Evolutionary conservation across 2,888 invertebrate species (phyloP), one percentile per base, ranked within the genome.

Genomic region (Andricus curvator): DNA sequence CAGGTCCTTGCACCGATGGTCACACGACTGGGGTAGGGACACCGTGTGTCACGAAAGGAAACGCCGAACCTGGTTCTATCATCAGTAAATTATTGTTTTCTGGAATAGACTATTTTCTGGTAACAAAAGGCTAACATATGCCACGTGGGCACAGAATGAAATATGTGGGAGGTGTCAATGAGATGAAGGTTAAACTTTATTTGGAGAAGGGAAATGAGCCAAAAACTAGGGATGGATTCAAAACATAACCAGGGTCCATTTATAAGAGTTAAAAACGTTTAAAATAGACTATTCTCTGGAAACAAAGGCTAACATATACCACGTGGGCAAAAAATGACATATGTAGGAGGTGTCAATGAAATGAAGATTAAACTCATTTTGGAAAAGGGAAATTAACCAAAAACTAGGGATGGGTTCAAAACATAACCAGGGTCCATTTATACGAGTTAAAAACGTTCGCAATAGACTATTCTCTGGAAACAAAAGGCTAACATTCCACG

Each of bases 51-150:
- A 82, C 82, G 80, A 82, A 67, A 33, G n/a, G 33, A 56, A 51
- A 51, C 29, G 56, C 56, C 56, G 56, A 74, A 74, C 51, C 79
- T 62, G 70, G 81, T 74, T 81, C 80, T 62, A 84, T 84, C 80
- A 84, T 78, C 83, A 64, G 70, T 82, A 80, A 82, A 82, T 83
- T 83, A 83, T 81, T 83, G 65, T 29, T 78, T 76, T 44, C 66
- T 78, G 62, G 56, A 15, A 79, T 65, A 67, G 78, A 62, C 60
- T 70, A 6, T 62, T 77, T 70, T 48, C 29, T 29, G 74, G 74
- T 37, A 33, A 74, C 74, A 74, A 56, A 56, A 29, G 51, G 11
- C 33, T 33, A 51, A n/a, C 74, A 74, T 51, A 51, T 74, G 51
- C 51, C 29, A 74, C n/a, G 33, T n/a, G 51, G 29, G 48, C 20